Conservation (phyloP, 1,140 invertebrate species). For the Sipha flava region DNA sequence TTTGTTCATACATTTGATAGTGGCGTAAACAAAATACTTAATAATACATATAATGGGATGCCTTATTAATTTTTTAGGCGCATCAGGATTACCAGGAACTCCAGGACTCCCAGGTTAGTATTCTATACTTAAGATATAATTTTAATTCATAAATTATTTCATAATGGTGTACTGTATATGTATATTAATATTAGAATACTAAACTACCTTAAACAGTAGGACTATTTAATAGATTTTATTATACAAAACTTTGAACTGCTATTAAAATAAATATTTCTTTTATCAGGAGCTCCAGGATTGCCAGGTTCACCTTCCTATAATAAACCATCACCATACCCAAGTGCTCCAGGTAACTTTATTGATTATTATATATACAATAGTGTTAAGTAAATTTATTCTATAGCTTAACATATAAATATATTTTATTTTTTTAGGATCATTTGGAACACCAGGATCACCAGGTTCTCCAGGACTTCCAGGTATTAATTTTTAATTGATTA, state of each 20-base stretch:
- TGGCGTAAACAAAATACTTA: no score
- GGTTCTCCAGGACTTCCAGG: conserved; percentile 36
- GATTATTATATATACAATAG: background rate
- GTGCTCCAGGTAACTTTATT: conserved; percentile 21
- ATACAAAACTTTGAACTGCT: no score
- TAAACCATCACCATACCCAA: conserved; percentile 30
- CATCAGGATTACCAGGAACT: conserved; percentile 38
- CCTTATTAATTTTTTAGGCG: background rate
- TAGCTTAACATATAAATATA: background rate
- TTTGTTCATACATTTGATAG: no score
- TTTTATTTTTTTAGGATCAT: conserved; percentile 24
- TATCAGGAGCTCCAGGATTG: conserved; percentile 36
- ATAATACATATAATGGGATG: no score
- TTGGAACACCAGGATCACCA: conserved; percentile 32
- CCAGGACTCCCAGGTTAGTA: conserved; percentile 38
- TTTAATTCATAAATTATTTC: no score
- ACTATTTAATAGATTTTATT: no score
- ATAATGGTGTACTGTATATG: no score
- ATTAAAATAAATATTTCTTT: background rate
- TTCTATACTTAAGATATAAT: no score
- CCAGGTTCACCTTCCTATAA: conserved; percentile 36
- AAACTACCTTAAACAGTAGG: no score
- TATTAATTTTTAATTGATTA: no score
- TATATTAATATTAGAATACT: no score
- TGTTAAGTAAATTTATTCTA: background rate